Evolutionary conservation across 2,888 invertebrate species (phyloP), one percentile per base, ranked within the genome.

Genomic region (Buathra laborator): DNA sequence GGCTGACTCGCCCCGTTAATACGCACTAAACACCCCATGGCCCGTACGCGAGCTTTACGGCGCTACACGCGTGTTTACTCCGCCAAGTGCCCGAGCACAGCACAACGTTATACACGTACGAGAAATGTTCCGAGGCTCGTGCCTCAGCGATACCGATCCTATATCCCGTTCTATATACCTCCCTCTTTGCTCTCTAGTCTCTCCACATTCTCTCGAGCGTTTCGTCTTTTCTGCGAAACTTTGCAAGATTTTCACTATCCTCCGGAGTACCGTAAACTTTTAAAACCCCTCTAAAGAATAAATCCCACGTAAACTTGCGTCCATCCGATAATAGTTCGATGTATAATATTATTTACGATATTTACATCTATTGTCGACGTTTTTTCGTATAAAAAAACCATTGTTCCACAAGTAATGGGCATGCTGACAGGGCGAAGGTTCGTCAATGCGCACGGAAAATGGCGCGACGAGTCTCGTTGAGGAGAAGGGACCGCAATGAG

Each of bases 21-120:
- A 92, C 92, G 90, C 91, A 92, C 91, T 93, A 93, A 93, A 93
- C 93, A 93, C 93, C 91, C 92, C 90, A 91, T 93, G 90, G 90
- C 88, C 87, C 87, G 83, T 89, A 87, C 86, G 85, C 88, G 88
- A 87, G 89, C 90, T 91, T 89, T 90, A 89, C 88, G 89, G 86
- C 87, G 87, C 29, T 90, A 90, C 90, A 90, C 90, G 90, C 88
- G 90, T 90, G 90, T 91, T 91, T 90, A 89, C 90, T 88, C 86
- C 87, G 87, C 88, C 86, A 86, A 89, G 86, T 87, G 87, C 87
- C 48, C 67, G 81, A 86, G 86, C 86, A 80, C 75, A 66, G 59
- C 81, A 32, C 78, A 80, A 56, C 71, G 83, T 85, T 86, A 77
- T 67, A 83, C 81, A 84, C 86, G 74, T 83, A 83, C 83, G 79